These are phyloP conservation scores for Perca flavescens DNA, from an alignment of 2,113 vertebrate species.

Conservation along the genomic window DNA sequence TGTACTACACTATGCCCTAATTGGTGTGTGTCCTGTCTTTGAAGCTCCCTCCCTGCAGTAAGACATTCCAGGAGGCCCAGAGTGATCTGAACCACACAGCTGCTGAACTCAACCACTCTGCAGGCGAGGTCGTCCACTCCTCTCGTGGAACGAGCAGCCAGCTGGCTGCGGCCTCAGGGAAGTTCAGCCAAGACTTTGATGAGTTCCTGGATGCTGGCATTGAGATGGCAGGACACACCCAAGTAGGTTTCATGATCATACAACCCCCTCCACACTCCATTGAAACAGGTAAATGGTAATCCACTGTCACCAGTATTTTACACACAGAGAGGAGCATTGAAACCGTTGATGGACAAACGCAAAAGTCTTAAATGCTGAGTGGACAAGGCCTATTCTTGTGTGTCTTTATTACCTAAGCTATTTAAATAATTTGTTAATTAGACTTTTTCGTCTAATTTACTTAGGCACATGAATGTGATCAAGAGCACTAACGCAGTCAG, in stretches of 20 bases:
- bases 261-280: neutral
- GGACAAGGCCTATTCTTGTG: slow-evolving; percentile 5
- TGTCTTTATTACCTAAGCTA: slow-evolving; percentile 48
- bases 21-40: slow-evolving; percentile 30
- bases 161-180: slow-evolving; percentile 94
- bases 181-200: slow-evolving; percentile 98
- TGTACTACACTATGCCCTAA: slow-evolving; percentile 13
- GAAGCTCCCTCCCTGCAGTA: slow-evolving; percentile 94
- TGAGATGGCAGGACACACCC: slow-evolving; percentile 99
- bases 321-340: neutral
- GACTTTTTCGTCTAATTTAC: slow-evolving; percentile 62
- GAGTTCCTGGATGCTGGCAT: slow-evolving; percentile 98
- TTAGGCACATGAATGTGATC: slow-evolving; percentile 60
- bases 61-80: slow-evolving; percentile 98
- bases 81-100: slow-evolving; percentile 97
- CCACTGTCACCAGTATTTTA: slow-evolving; percentile 2
- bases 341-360: neutral
- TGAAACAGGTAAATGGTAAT: slow-evolving; percentile 12
- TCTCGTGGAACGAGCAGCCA: slow-evolving; percentile 94
- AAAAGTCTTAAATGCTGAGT: slow-evolving; percentile 12
- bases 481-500: slow-evolving; percentile 59
- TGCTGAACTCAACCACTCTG: slow-evolving; percentile 97
- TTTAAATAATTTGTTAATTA: slow-evolving; percentile 71
- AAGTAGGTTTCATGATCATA: slow-evolving; percentile 82
- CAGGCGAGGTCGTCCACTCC: slow-evolving; percentile 97